A percentile compares a stretch with the other conserved stretches of the same genome.
phyloP scores from a whole-genome alignment of 1,140 invertebrate species.

The Cataglyphis hispanica region DNA sequence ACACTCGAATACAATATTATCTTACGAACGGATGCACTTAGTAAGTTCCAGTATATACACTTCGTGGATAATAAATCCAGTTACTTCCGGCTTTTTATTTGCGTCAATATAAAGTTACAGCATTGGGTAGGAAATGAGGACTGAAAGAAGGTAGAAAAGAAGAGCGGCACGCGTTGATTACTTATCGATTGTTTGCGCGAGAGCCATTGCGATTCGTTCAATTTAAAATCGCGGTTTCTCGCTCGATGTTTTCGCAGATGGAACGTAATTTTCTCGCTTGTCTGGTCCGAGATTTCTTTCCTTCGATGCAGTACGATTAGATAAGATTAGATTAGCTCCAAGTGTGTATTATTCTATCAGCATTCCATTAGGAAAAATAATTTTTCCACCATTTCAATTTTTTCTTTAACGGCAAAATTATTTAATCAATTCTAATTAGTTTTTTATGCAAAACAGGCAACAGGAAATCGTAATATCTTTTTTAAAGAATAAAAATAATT shows the following conservation, averaged over 20 bases:
- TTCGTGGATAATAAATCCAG: constrained; percentile 36
- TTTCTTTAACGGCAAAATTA: background rate
- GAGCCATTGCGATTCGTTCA: constrained; percentile 54
- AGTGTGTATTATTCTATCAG: constrained; percentile 65
- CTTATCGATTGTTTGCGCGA: constrained; percentile 73
- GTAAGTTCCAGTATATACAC: constrained; percentile 34
- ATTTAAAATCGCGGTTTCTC: constrained; percentile 70
- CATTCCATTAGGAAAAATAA: constrained; percentile 24
- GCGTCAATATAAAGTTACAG: constrained; percentile 6
- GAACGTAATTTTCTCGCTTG: constrained; percentile 72
- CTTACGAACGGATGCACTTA: constrained; percentile 50
- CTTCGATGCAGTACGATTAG: constrained; percentile 35
- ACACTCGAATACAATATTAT: constrained; percentile 46
- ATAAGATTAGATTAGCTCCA: constrained; percentile 66
- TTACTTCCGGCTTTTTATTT: constrained; percentile 59
- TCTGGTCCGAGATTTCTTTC: constrained; percentile 52
- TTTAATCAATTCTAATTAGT: background rate
- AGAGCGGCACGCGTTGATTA: constrained; percentile 66
- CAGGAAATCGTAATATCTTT: background rate
- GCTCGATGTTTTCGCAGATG: constrained; percentile 47
- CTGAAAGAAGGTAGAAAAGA: constrained; percentile 50
- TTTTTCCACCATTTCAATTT: background rate
- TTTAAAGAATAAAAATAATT: background rate
- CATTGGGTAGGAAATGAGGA: constrained; percentile 25
- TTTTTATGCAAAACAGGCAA: background rate